Evolutionary conservation across 2,113 vertebrate genomes (phyloP), one percentile per base, ranked within the genome.

Genomic region (Gymnarchus niloticus): DNA sequence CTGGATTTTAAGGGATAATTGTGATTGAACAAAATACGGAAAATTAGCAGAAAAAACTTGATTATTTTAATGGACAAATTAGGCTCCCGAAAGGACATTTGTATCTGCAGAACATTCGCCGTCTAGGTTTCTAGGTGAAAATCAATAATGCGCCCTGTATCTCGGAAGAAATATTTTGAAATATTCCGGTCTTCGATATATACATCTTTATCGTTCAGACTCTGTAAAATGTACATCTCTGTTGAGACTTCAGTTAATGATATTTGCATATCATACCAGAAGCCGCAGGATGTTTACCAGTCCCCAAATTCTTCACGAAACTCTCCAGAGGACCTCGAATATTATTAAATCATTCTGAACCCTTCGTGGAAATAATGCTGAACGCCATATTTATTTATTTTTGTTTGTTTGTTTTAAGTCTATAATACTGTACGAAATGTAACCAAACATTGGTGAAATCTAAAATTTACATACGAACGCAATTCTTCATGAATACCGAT

Each of bases 401-500:
- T 91, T 96, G n/a, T n/a, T n/a, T n/a, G 23, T 82, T 82, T 81
- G 48, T 97, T 97, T 96, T 95, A 97, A 97, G 97, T 96, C 98
- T 99, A 99, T 99, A 98, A 99, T 99, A 97, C 97, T 95, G 97
- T 99, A 99, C 96, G 97, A 99, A 99, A 99, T 97, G 96, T 99
- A 99, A 99, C 97, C 97, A 99, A 99, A 99, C 97, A 99, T 95
- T 97, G 96, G 95, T 97, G 96, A 96, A 97, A 98, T 98, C 97
- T 98, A 98, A 97, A 97, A 97, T 97, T 97, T 96, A 99, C 98
- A 99, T 96, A 98, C 95, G 96, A 97, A 96, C 96, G 96, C 94
- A 96, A 98, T 97, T 99, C 97, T 95, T 95, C 97, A 99, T 99
- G 99, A 99, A 99, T 99, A 99, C 95, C 97, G 97, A 97, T 96